These are phyloP conservation scores for Xerus rutilus DNA, from an alignment of 2,797 vertebrate species.

Conservation along the genomic window DNA sequence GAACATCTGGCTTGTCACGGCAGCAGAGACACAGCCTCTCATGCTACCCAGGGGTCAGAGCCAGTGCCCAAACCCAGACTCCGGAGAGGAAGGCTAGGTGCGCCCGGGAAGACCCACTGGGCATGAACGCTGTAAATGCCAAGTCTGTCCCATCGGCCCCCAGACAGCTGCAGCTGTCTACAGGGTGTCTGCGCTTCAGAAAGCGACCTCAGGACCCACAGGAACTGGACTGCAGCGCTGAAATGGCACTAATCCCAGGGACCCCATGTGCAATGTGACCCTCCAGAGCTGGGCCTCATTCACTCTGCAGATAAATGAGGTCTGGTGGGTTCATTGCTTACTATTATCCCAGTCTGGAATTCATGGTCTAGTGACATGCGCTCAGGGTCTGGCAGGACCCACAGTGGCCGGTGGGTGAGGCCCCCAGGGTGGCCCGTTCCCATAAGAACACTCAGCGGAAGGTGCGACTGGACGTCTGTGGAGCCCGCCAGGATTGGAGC, in stretches of 20 bases:
- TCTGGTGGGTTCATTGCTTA: background rate
- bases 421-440: background rate
- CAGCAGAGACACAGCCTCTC: background rate
- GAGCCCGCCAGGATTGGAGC: too few species aligned
- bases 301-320: background rate
- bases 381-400: background rate
- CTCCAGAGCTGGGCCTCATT: background rate
- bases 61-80: background rate
- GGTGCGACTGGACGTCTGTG: rapidly evolving
- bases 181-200: background rate
- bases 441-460: too few species aligned
- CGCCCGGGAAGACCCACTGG: background rate
- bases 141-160: background rate
- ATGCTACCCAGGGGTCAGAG: background rate
- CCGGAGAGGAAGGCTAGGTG: too few species aligned
- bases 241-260: background rate
- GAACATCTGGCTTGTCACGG: too few species aligned
- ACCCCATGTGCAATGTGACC: rapidly evolving
- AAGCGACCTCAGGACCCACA: rapidly evolving
- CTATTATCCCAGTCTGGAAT: background rate
- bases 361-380: rapidly evolving
- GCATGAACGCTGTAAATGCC: rapidly evolving
- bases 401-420: background rate
- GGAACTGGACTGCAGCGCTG: too few species aligned
- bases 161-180: rapidly evolving